Base-by-base conservation (phyloP, 2,888 invertebrate species). In the Colostygia pectinataria region DNA sequence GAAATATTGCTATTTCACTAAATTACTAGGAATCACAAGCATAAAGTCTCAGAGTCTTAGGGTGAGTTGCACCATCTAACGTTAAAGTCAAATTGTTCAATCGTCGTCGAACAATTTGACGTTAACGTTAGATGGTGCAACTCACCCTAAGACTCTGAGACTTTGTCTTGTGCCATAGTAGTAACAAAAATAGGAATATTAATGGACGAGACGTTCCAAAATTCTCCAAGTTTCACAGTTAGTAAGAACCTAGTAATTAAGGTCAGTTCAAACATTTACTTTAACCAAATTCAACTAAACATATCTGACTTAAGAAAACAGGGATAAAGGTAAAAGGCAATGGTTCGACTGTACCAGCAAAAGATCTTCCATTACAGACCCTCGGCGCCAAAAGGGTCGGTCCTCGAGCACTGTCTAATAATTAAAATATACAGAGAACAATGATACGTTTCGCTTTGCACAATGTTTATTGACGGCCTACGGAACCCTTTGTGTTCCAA, bases 341-440 rank as follows among this genome's bases (percentile, higher is more conserved):
- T 51, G 48, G 53, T 57, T 57, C 55, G 68, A 60, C 44, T 58
- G 67, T 34, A 39, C 39, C 20, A 72, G 61, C 65, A 66, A 69
- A 68, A 71, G 68, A 68, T 70, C 66, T 66, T 61, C 67, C 65
- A 71, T 72, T 74, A 68, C 70, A 64, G 56, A 64, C 66, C 68
- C 68, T 68, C 67, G 51, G 56, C 64, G 65, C 63, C 68, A 64
- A 61, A 72, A 77, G 72, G 75, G 70, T 65, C 62, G 67, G 63
- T 70, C 72, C 73, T 66, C 61, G 60, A 73, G 74, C 69, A 63
- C 69, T 72, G 75, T 74, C 73, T 80, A 79, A 83, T 85, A 82
- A 86, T 86, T 85, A 85, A 85, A 85, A 85, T 84, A 84, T 77
- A 82, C 83, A 80, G 71, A 74, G 81, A 77, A 85, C 81, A 83